Base-by-base conservation (phyloP, 2,888 invertebrate species). In the Stenurella melanura region DNA sequence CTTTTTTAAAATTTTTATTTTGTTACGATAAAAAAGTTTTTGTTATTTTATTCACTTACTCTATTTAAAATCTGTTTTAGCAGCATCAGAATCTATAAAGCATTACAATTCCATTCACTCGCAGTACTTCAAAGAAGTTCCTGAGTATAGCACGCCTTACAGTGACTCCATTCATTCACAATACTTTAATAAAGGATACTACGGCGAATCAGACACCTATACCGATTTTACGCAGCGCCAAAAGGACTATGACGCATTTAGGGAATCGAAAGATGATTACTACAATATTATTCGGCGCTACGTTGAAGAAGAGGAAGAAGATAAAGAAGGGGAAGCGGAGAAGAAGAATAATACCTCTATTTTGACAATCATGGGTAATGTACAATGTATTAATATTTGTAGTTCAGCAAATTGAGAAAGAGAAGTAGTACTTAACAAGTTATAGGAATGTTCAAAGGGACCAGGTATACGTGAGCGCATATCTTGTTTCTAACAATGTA, bases 161-260 rank as follows among this genome's bases (percentile, higher is more conserved):
- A 18, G 18, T 57, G 21, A 26, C 4, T 19, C 21, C 10, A 1
- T 56, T 18, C 17, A 21, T 60, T 30, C n/a, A 10, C 1, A 50
- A n/a, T 50, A 12, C 4, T n/a, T 17, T 15, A 50, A 64, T 10
- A 69, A 73, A 42, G 63, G 61, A 60, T 38, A 64, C 21, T 54
- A 66, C 42, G 61, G 74, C 17, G 76, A 77, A 38, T 17, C 69
- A 9, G 77, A 69, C 21, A 26, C 9, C 7, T 60, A 73, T 54
- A 11, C 82, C 11, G 38, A 72, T 68, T 73, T 71, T 17, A 78
- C 80, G 6, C 57, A 82, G 1, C 81, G 82, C 73, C 75, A 82
- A 72, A 72, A 79, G 61, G 73, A 76, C 19, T 84, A 83, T 63
- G 78, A 82, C 54, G 56, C 74, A 34, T 83, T 77, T 21, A 73